A percentile compares a stretch with the other conserved stretches of the same genome.
Evolutionary conservation across 2,888 invertebrate genomes (phyloP).

Genomic region (Ochropacha duplaris): DNA sequence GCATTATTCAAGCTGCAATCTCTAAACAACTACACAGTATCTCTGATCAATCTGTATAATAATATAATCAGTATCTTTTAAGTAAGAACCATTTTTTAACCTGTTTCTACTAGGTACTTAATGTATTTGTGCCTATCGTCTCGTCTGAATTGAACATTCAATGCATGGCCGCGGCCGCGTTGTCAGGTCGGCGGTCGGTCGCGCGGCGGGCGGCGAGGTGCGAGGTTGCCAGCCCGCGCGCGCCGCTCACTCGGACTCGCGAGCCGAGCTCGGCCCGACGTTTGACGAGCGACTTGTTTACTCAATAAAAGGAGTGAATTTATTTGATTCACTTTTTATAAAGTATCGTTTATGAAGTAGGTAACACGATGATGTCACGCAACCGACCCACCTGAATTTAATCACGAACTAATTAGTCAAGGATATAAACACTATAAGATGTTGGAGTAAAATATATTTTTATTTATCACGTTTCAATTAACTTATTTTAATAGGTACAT

Average conservation of each 20-base stretch:
- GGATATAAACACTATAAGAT: background rate
- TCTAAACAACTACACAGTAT: no score
- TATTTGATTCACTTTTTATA: background rate
- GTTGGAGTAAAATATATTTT: background rate
- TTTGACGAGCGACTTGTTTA: constrained; percentile 6
- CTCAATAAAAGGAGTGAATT: constrained; percentile 3
- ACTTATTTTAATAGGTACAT: no score
- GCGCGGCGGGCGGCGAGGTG: no score
- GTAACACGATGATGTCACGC: background rate
- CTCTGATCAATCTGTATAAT: no score
- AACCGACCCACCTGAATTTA: background rate
- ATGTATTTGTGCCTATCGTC: constrained; percentile 1
- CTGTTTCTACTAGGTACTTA: background rate
- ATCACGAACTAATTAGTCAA: background rate
- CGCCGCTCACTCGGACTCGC: background rate
- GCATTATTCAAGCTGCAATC: no score
- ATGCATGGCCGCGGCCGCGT: constrained; percentile 11
- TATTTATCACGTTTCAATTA: background rate
- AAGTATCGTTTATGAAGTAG: background rate
- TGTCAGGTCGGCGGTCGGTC: constrained; percentile 7
- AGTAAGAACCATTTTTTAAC: no score
- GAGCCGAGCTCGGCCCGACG: background rate
- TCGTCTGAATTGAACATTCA: background rate
- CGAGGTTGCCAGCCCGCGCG: constrained; percentile 8
- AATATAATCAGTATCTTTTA: no score